phyloP scores from a whole-genome alignment of 2,888 invertebrate species.

The Drosophila barbarae region DNA sequence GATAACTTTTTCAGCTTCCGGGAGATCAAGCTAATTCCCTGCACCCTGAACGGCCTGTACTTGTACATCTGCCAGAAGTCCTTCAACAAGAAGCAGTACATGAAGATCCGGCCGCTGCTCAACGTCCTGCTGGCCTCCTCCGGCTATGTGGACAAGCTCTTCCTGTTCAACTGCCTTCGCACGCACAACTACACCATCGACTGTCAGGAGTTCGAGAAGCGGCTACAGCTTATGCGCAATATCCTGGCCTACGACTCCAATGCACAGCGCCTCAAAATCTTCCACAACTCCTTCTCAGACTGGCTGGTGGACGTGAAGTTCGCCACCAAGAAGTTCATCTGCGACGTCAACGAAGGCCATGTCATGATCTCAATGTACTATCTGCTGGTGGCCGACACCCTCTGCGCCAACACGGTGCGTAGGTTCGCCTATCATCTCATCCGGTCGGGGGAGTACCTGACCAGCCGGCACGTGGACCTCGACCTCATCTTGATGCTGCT shows the following conservation, averaged over 20 bases:
- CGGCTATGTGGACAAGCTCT: conserved; percentile 89
- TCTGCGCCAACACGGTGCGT: conserved; percentile 87
- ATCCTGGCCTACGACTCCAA: conserved; percentile 79
- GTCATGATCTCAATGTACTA: conserved; percentile 92
- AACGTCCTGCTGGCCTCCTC: conserved; percentile 93
- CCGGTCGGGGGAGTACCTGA: conserved; percentile 84
- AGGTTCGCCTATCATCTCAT: conserved; percentile 87
- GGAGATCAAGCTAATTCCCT: conserved; percentile 95
- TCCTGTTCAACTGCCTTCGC: conserved; percentile 90
- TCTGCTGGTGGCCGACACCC: conserved; percentile 84
- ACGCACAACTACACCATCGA: conserved; percentile 89
- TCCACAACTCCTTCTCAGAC: conserved; percentile 96
- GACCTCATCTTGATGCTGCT: conserved; percentile 79
- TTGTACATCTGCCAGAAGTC: conserved; percentile 96
- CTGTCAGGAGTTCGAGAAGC: conserved; percentile 88
- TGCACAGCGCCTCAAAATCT: conserved; percentile 82
- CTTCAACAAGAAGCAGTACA: conserved; percentile 93
- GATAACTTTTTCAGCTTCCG: conserved; percentile 95
- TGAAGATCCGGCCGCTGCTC: conserved; percentile 90
- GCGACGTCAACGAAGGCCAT: conserved; percentile 92
- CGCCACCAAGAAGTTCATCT: conserved; percentile 96
- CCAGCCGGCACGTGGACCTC: conserved; percentile 76
- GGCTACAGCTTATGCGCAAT: conserved; percentile 86
- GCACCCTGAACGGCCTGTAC: conserved; percentile 96
- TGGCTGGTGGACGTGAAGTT: conserved; percentile 99